Percentiles rank a stretch among this genome's conserved stretches.
Evolutionary conservation across 2,113 vertebrate species (phyloP).

Genomic region (Dasyprocta punctata): DNA sequence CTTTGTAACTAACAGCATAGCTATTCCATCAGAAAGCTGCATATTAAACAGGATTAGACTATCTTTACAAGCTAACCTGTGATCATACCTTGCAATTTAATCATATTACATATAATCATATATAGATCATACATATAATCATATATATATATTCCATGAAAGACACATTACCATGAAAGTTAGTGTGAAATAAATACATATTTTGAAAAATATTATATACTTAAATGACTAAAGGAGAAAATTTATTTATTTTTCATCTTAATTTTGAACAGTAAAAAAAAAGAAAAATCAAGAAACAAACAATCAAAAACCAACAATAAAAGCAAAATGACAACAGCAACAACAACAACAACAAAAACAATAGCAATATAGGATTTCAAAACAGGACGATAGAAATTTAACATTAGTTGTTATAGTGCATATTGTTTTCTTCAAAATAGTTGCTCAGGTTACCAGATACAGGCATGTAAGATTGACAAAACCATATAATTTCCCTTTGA

Average conservation of each 20-base stretch:
- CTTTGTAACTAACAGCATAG: slow-evolving; percentile 76
- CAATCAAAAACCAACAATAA: too few relatives aligned
- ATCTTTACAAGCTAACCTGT: background rate
- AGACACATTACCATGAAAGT: background rate
- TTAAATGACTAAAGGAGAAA: background rate
- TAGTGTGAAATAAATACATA: background rate
- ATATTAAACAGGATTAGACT: slow-evolving; percentile 77
- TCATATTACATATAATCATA: background rate
- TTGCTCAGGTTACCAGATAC: too few relatives aligned
- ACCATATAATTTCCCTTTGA: too few relatives aligned
- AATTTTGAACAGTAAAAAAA: too few relatives aligned
- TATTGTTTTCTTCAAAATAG: too few relatives aligned
- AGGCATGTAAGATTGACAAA: too few relatives aligned
- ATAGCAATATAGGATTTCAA: too few relatives aligned
- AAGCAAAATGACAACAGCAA: too few relatives aligned
- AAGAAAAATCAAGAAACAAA: too few relatives aligned
- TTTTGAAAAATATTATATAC: background rate
- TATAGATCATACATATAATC: background rate
- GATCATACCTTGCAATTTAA: slow-evolving; percentile 12
- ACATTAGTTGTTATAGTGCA: too few relatives aligned
- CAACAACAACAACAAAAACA: too few relatives aligned
- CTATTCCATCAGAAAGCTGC: background rate
- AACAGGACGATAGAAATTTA: too few relatives aligned
- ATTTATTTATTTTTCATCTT: background rate
- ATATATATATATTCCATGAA: background rate